These are phyloP conservation scores for Parnassius smintheus DNA, from an alignment of 2,888 invertebrate genomes.

Conservation along the genomic window DNA sequence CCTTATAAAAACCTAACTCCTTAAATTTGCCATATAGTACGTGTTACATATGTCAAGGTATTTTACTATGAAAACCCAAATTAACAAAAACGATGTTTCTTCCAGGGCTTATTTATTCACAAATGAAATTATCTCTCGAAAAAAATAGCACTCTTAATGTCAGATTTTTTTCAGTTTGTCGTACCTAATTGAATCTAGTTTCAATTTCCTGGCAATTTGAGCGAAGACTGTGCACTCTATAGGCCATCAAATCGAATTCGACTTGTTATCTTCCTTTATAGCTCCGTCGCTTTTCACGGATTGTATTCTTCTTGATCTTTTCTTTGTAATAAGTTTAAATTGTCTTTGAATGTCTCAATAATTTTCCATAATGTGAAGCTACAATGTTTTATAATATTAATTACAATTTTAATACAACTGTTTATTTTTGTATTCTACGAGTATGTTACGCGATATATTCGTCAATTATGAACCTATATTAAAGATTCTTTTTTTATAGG, in stretches of 20 bases:
- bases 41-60: too few relatives aligned
- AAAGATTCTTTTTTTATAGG: too few relatives aligned
- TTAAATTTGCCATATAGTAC: not conserved
- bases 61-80: too few relatives aligned
- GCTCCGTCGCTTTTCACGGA: slow-evolving; percentile 1
- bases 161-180: slow-evolving; percentile 15
- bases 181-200: slow-evolving; percentile 19
- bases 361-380: not conserved
- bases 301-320: not conserved
- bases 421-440: too few relatives aligned
- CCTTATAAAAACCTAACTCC: too few relatives aligned
- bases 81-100: too few relatives aligned
- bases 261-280: slow-evolving; percentile 16
- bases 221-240: slow-evolving; percentile 22
- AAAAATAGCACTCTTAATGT: slow-evolving; percentile 19
- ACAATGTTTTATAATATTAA: not conserved
- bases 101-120: too few relatives aligned
- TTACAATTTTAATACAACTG: not conserved
- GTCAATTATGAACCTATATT: too few relatives aligned
- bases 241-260: slow-evolving; percentile 21
- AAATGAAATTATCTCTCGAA: not conserved
- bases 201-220: slow-evolving; percentile 2
- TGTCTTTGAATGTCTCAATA: not conserved
- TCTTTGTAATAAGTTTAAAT: not conserved
- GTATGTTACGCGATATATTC: too few relatives aligned